Evolutionary conservation across 2,888 invertebrate genomes (phyloP).

Genomic region (Cyrtodaria siliqua): DNA sequence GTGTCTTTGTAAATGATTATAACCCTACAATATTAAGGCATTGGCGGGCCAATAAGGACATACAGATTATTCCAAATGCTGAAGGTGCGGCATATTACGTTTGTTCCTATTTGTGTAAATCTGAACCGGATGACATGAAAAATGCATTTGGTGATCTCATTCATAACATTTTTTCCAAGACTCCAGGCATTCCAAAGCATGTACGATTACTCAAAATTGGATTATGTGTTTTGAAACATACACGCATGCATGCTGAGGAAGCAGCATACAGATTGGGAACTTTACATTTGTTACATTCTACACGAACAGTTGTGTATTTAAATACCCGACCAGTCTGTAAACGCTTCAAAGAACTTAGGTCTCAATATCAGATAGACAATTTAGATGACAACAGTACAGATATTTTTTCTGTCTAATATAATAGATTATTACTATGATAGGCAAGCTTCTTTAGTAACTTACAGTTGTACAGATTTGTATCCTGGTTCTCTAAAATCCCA

Average conservation of each 20-base stretch:
- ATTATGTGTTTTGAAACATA: constrained; percentile 23
- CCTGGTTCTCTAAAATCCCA: constrained; percentile 1
- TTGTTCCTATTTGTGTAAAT: constrained; percentile 58
- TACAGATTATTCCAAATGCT: constrained; percentile 42
- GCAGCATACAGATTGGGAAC: constrained; percentile 18
- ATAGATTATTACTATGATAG: neutral
- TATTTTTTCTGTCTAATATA: neutral
- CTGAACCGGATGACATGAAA: constrained; percentile 54
- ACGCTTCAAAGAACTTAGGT: neutral
- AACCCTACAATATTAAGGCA: constrained; percentile 49
- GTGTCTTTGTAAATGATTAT: constrained; percentile 31
- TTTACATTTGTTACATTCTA: constrained; percentile 1
- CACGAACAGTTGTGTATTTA: constrained; percentile 17
- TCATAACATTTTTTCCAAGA: constrained; percentile 8
- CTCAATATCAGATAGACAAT: neutral
- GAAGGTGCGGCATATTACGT: constrained; percentile 54
- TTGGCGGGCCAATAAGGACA: constrained; percentile 59
- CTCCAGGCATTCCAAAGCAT: constrained; percentile 4
- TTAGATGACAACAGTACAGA: neutral
- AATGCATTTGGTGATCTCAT: constrained; percentile 32
- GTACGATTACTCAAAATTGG: constrained; percentile 12
- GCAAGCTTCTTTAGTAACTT: neutral
- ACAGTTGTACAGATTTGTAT: neutral
- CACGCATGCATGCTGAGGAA: constrained; percentile 26
- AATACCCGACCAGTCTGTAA: constrained; percentile 2